These are phyloP conservation scores for Thaumatotibia leucotreta DNA, from an alignment of 1,140 invertebrate species.

Conservation along the genomic window DNA sequence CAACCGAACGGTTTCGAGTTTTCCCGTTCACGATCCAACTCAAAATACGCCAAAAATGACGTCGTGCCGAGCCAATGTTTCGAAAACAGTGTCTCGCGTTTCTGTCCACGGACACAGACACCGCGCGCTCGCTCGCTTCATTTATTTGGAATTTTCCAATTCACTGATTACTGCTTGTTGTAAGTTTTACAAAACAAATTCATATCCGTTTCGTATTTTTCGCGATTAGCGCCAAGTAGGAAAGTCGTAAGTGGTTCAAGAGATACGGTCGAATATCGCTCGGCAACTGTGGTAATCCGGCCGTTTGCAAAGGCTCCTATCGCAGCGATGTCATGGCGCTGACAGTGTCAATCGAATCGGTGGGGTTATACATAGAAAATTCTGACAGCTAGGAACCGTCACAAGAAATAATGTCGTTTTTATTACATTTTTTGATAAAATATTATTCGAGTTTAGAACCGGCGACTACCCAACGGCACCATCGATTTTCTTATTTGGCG, in stretches of 20 bases:
- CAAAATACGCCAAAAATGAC: slow-evolving; percentile 76
- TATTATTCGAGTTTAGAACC: slow-evolving; percentile 70
- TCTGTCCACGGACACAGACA: slow-evolving; percentile 52
- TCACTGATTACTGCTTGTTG: slow-evolving; percentile 49
- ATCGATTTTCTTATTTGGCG: slow-evolving; percentile 74
- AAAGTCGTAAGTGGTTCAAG: slow-evolving; percentile 59
- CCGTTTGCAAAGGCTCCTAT: slow-evolving; percentile 37
- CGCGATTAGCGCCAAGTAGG: slow-evolving; percentile 66
- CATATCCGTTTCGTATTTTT: slow-evolving; percentile 66
- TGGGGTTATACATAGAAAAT: slow-evolving; percentile 62
- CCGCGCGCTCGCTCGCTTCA: slow-evolving; percentile 53
- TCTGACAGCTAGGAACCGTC: slow-evolving; percentile 70
- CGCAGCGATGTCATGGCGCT: slow-evolving; percentile 10
- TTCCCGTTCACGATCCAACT: slow-evolving; percentile 71
- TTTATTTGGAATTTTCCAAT: slow-evolving; percentile 72
- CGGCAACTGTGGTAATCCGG: slow-evolving; percentile 37
- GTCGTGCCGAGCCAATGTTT: slow-evolving; percentile 67
- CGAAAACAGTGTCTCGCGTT: slow-evolving; percentile 73
- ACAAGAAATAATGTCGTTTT: slow-evolving; percentile 75
- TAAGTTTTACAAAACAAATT: slow-evolving; percentile 72
- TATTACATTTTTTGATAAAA: slow-evolving; percentile 77
- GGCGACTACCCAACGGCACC: slow-evolving; percentile 52
- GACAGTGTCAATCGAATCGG: slow-evolving; percentile 31
- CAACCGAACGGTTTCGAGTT: slow-evolving; percentile 72
- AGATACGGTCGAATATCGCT: slow-evolving; percentile 51